A percentile compares a stretch with the other conserved stretches of the same genome.
These are phyloP conservation scores for Luidia sarsii DNA, from an alignment of 53 echinoderm and acorn worm genomes.

Conservation along the genomic window DNA sequence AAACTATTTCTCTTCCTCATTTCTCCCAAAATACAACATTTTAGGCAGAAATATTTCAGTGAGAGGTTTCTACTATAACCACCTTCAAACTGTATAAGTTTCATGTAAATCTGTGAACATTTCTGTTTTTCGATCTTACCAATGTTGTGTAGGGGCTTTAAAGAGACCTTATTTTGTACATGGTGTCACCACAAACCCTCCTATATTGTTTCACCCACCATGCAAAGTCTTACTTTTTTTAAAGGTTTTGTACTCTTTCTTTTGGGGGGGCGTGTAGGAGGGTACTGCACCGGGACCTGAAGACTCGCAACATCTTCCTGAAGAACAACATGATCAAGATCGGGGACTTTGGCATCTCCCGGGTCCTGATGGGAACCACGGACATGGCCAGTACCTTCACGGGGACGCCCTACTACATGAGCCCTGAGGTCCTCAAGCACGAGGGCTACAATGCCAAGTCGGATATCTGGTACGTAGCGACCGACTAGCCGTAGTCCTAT, in stretches of 20 bases:
- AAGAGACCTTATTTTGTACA: too few species aligned
- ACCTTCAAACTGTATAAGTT: not conserved
- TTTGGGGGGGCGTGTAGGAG: slow-evolving; percentile 48
- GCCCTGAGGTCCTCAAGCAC: slow-evolving; percentile 95
- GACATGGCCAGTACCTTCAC: slow-evolving; percentile 99
- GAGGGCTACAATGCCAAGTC: slow-evolving; percentile 99
- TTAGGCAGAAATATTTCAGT: too few species aligned
- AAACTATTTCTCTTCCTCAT: too few species aligned
- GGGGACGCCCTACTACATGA: slow-evolving; percentile 96
- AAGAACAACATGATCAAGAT: slow-evolving; percentile 99
- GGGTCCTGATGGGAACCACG: slow-evolving; percentile 96
- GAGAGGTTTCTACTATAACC: too few species aligned
- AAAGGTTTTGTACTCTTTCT: not conserved
- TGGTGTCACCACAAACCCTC: too few species aligned
- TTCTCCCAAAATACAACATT: too few species aligned
- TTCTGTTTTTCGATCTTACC: too few species aligned
- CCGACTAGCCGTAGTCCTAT: too few species aligned
- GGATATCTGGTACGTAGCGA: slow-evolving; percentile 83
- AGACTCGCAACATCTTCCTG: slow-evolving; percentile 90
- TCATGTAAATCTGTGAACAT: not conserved
- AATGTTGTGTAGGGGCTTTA: too few species aligned
- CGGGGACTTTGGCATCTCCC: slow-evolving; percentile 96
- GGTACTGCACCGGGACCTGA: slow-evolving; percentile 92
- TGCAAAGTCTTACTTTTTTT: not conserved
- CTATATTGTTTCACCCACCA: too few species aligned